These are phyloP conservation scores for Coelopa frigida DNA, from an alignment of 1,140 invertebrate species.

Conservation along the genomic window DNA sequence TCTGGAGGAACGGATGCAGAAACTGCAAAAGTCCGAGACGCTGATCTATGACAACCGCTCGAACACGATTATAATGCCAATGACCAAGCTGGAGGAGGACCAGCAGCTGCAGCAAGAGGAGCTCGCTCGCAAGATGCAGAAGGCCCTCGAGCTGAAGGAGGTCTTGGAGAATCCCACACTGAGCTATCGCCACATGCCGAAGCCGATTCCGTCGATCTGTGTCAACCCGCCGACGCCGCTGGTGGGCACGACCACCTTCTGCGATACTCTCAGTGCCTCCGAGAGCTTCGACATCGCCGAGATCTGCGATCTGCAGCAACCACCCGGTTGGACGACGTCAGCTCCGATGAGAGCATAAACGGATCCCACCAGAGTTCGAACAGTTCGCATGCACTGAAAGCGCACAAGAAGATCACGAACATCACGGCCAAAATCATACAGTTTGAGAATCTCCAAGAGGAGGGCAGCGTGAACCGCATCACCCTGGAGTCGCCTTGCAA, in stretches of 20 bases:
- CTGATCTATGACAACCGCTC: slow-evolving; percentile 13
- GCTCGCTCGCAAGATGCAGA: not conserved
- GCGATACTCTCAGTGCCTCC: not conserved
- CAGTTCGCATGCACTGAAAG: not conserved
- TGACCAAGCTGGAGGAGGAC: slow-evolving; percentile 3
- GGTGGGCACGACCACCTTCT: not conserved
- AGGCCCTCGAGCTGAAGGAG: not conserved
- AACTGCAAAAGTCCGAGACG: slow-evolving; percentile 20
- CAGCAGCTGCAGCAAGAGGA: slow-evolving; percentile 4
- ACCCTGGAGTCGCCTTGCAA: not conserved
- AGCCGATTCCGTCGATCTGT: slow-evolving; percentile 27
- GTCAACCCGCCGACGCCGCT: slow-evolving; percentile 35
- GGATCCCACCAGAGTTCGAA: not conserved
- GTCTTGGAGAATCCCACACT: not conserved
- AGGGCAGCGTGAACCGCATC: not conserved
- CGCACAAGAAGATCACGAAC: not conserved
- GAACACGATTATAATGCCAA: slow-evolving; percentile 12
- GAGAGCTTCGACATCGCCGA: not conserved
- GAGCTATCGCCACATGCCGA: not conserved
- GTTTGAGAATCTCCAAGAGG: not conserved
- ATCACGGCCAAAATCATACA: slow-evolving; percentile 6
- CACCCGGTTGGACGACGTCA: not conserved
- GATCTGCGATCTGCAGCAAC: not conserved
- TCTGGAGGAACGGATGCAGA: slow-evolving; percentile 5
- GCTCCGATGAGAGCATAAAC: slow-evolving; percentile 9